Conservation (phyloP, 2,888 invertebrate genomes). For the Marasmarcha lunaedactyla region DNA sequence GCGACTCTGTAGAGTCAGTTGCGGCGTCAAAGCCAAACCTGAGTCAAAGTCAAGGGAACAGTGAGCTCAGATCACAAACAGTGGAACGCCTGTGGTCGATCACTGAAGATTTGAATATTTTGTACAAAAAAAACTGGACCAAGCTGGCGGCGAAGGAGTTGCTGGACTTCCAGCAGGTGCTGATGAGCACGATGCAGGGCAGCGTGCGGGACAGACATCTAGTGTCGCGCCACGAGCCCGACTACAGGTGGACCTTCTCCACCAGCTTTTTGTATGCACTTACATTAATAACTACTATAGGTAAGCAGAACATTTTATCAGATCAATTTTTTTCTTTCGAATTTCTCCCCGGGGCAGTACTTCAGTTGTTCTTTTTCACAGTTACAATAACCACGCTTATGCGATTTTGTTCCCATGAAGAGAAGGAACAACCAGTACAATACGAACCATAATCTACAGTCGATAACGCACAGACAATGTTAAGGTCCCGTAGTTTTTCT, state of each 20-base stretch:
- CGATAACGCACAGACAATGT: too few species aligned
- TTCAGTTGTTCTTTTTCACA: neutral
- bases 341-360: neutral
- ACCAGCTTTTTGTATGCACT: slow-evolving; percentile 93
- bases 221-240: slow-evolving; percentile 32
- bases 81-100: slow-evolving; percentile 88
- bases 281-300: slow-evolving; percentile 94
- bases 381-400: neutral
- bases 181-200: slow-evolving; percentile 57
- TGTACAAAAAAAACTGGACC: slow-evolving; percentile 93
- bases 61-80: slow-evolving; percentile 75
- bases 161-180: slow-evolving; percentile 81
- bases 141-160: slow-evolving; percentile 88
- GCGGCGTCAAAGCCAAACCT: slow-evolving; percentile 75
- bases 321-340: neutral
- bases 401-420: too few species aligned
- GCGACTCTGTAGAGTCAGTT: slow-evolving; percentile 61
- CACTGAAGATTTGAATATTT: slow-evolving; percentile 87
- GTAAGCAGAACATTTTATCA: slow-evolving; percentile 73
- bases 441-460: too few species aligned
- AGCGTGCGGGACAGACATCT: slow-evolving; percentile 44
- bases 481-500: too few species aligned
- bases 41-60: slow-evolving; percentile 60
- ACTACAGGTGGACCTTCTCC: slow-evolving; percentile 90
- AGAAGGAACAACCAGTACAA: too few species aligned